These are phyloP conservation scores for Hirudinaria manillensis DNA, from an alignment of 2,888 invertebrate species.

Conservation along the genomic window DNA sequence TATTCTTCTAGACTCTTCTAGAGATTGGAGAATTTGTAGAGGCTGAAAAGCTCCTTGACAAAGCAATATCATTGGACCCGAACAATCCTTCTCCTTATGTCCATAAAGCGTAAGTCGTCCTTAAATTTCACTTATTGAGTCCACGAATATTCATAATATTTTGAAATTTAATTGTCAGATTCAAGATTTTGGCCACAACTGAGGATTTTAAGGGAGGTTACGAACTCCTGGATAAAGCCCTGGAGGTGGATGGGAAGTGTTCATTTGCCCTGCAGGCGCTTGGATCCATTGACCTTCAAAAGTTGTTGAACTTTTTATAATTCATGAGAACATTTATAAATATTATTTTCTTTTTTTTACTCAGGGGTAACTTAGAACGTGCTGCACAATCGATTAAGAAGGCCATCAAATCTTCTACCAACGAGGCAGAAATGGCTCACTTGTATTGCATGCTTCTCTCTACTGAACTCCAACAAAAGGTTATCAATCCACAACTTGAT, in stretches of 20 bases:
- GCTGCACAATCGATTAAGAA: constrained; percentile 82
- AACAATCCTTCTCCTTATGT: constrained; percentile 78
- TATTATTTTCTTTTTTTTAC: neutral
- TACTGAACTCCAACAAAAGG: constrained; percentile 78
- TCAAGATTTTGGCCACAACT: constrained; percentile 74
- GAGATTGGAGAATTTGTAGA: constrained; percentile 77
- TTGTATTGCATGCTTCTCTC: constrained; percentile 82
- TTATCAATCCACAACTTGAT: constrained; percentile 47
- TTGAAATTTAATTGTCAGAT: constrained; percentile 43
- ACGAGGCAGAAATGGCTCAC: constrained; percentile 81
- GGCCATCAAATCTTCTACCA: constrained; percentile 77
- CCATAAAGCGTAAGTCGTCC: constrained; percentile 65
- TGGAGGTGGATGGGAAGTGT: constrained; percentile 80
- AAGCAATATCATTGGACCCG: constrained; percentile 75
- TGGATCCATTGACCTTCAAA: constrained; percentile 87
- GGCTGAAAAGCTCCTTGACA: constrained; percentile 74
- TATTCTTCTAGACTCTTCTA: constrained; percentile 62
- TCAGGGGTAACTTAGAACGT: constrained; percentile 72
- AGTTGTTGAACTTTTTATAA: constrained; percentile 55
- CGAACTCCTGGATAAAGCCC: constrained; percentile 71
- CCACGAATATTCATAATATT: neutral
- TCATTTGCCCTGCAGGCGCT: constrained; percentile 90
- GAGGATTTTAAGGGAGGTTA: constrained; percentile 75
- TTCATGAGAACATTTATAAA: neutral
- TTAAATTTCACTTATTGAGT: neutral